Evolutionary conservation across 2,888 invertebrate genomes (phyloP).

Genomic region (Drosophila mimica): DNA sequence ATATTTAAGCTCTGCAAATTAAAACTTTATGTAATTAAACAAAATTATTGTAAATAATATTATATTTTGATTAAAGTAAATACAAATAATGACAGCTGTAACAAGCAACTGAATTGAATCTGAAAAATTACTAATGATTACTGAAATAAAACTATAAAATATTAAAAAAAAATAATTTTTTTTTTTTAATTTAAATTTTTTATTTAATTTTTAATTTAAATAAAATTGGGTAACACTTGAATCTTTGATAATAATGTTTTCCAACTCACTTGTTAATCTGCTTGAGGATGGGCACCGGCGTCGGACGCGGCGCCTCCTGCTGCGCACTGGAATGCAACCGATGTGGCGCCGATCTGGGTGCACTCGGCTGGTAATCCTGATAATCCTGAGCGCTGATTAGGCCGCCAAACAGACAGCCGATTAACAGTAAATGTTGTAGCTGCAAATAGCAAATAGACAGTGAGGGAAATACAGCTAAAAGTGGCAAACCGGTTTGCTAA

Average conservation of each 20-base stretch:
- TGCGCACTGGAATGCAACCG: constrained; percentile 78
- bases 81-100: background rate
- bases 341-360: constrained; percentile 81
- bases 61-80: background rate
- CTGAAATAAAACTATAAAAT: background rate
- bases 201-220: background rate
- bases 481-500: constrained; percentile 70
- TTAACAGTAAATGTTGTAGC: constrained; percentile 74
- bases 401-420: constrained; percentile 69
- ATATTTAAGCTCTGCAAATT: background rate
- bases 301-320: constrained; percentile 81
- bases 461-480: constrained; percentile 16
- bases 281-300: constrained; percentile 92
- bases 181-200: background rate
- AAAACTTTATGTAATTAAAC: background rate
- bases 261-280: constrained; percentile 91
- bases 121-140: background rate
- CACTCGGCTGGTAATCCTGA: constrained; percentile 83
- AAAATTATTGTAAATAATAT: background rate
- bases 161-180: background rate
- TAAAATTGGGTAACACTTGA: background rate
- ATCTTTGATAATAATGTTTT: background rate
- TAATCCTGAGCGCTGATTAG: constrained; percentile 83
- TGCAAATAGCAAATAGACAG: constrained; percentile 48
- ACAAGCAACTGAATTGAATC: background rate